Evolutionary conservation across 2,888 invertebrate species (phyloP).

Genomic region (Diplazon laetatorius): DNA sequence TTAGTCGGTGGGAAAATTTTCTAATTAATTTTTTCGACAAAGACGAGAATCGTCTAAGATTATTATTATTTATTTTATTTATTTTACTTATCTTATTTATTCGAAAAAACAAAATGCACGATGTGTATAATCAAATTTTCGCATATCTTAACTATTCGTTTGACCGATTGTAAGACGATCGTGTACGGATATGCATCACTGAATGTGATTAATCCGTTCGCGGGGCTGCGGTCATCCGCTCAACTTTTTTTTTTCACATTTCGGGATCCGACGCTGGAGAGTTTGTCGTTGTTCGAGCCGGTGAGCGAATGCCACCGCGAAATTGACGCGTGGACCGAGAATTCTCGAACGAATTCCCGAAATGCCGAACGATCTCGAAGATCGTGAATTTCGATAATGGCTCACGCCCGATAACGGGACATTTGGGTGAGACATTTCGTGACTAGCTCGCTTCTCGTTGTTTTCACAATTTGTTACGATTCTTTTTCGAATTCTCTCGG

Average conservation of each 20-base stretch:
- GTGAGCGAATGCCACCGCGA: neutral
- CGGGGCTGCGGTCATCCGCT: neutral
- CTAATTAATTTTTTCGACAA: too few relatives aligned
- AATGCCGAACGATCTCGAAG: too few relatives aligned
- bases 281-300: too few relatives aligned
- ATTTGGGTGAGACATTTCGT: neutral
- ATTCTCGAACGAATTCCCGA: neutral
- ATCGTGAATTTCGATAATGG: neutral
- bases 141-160: too few relatives aligned
- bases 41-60: too few relatives aligned
- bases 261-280: slow-evolving; percentile 13
- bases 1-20: too few relatives aligned
- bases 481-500: neutral
- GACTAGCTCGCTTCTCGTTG: neutral
- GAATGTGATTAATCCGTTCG: neutral
- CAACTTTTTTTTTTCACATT: slow-evolving; percentile 7
- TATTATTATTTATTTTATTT: too few relatives aligned
- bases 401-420: neutral
- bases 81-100: too few relatives aligned
- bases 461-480: slow-evolving; percentile 13
- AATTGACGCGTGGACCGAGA: slow-evolving; percentile 1
- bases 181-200: neutral
- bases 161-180: too few relatives aligned
- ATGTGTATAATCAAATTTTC: too few relatives aligned
- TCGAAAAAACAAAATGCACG: too few relatives aligned